Evolutionary conservation across 2,888 invertebrate genomes (phyloP), one percentile per base, ranked within the genome.

Genomic region (Antheraea yamamai): DNA sequence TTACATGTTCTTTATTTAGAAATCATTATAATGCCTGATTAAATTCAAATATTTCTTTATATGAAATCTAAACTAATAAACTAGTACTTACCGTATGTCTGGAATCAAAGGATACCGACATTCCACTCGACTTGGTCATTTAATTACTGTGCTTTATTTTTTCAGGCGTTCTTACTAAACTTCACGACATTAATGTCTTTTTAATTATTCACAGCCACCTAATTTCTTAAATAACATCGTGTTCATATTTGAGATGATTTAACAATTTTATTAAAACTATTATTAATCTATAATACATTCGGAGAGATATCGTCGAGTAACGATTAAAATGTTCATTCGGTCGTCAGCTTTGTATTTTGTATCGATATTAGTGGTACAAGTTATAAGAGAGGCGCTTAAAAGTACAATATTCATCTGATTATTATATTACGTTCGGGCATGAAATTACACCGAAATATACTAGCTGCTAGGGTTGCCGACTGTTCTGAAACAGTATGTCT

Each of bases 311-410:
- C 39, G 39, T n/a, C 18, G 70, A 20, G 39, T n/a, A 39, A 39
- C 70, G 39, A 39, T 70, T 39, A 70, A 70, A 68, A 70, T 39
- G 39, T 39, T 70, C n/a, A 39, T 70, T 70, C 39, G 70, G n/a
- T n/a, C 39, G 39, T n/a, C 30, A 12, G 18, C 12, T 64, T 70
- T 39, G n/a, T 35, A 39, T 70, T 70, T 70, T 39, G 39, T 70
- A 70, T 70, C 39, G 39, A 20, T 14, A 20, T 20, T 39, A 4
- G 39, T 39, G 70, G n/a, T 39, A 10, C 39, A 70, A 70, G 70
- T 70, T 70, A 20, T 70, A 39, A 70, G 14, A 20, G 4, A 70
- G 70, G 1, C 30, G 14, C 3, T 16, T 4, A 66, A 16, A 61
- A 61, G 6, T 39, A 39, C 2, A 39, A 39, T 39, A 39, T 39